Base-by-base conservation (phyloP, 2,888 invertebrate genomes). In the Pasiphila rectangulata region DNA sequence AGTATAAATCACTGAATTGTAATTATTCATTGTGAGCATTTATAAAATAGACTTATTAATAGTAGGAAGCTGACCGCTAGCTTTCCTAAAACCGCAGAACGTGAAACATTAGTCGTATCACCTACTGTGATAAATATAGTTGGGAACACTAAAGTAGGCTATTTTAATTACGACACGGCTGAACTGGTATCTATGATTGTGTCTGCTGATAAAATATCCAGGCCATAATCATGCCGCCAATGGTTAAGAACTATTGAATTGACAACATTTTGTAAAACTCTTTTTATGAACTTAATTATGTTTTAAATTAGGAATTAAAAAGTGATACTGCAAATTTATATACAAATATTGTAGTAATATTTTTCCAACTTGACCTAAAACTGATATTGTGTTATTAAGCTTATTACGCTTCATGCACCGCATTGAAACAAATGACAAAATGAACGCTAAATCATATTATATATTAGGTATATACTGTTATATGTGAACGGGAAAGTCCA, bases 41-140 rank as follows among this genome's bases (percentile, higher is more conserved):
- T 27, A 13, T 6, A 20, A 7, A 20, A 2, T 4, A 17, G 16
- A 32, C n/a, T n/a, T n/a, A n/a, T n/a, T n/a, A n/a, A n/a, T n/a
- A 19, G 17, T 13, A 27, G 27, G 13, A 7, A 7, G 13, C 12
- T 27, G 49, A 57, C 51, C 51, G 9, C 45, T 41, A 44, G 43
- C 51, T 55, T 57, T 48, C 46, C 27, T 49, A 27, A 27, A 34
- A 55, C 55, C 55, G 46, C 55, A 57, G 43, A 54, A 48, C 48
- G 43, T 40, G 52, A 35, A 43, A 35, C 40, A 34, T 27, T 13
- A 23, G 35, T 35, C 9, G 21, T 21, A 13, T 34, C 21, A 27
- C 37, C 27, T 10, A 47, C 37, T 42, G 20, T 10, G 32, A 25
- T 42, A 25, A 42, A 46, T 42, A 42, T 27, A 32, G 10, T 39